phyloP scores from a whole-genome alignment of 2,113 vertebrate species.

The Scomber scombrus region DNA sequence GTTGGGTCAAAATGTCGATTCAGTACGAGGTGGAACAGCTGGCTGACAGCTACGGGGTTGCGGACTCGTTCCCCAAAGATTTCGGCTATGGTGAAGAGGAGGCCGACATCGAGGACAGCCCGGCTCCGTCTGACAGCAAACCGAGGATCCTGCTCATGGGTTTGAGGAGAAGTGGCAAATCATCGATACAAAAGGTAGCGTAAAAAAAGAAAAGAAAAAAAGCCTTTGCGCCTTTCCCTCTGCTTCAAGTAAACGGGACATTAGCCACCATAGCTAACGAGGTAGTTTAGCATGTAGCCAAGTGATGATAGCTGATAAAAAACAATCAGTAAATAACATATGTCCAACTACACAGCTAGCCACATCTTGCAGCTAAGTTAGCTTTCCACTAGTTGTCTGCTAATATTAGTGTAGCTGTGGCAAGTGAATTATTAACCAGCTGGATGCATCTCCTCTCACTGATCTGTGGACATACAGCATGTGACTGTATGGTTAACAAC shows the following conservation, averaged over 20 bases:
- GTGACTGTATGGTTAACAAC: constrained; percentile 64
- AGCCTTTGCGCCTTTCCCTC: constrained; percentile 8
- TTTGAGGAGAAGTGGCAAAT: constrained; percentile 95
- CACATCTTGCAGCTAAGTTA: not conserved
- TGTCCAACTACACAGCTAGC: not conserved
- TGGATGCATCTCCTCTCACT: constrained; percentile 49
- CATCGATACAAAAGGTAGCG: constrained; percentile 97
- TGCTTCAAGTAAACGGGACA: constrained; percentile 36
- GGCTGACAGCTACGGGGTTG: constrained; percentile 91
- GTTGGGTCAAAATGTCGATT: constrained; percentile 92
- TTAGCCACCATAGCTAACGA: constrained; percentile 59
- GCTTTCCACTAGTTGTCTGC: not conserved
- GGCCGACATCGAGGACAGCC: constrained; percentile 91
- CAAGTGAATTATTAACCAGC: constrained; percentile 62
- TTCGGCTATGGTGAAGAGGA: constrained; percentile 97
- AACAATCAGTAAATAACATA: not conserved
- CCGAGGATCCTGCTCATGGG: constrained; percentile 97
- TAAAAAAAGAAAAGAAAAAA: no score
- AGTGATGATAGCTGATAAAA: constrained; percentile 12
- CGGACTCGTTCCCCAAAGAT: constrained; percentile 96
- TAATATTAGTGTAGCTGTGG: constrained; percentile 8
- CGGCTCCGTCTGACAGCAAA: constrained; percentile 89
- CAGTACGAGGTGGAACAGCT: constrained; percentile 94
- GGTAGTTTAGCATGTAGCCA: constrained; percentile 42
- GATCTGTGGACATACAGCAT: constrained; percentile 41